Evolutionary conservation across 2,888 invertebrate species (phyloP).

Genomic region (Diloba caeruleocephala): DNA sequence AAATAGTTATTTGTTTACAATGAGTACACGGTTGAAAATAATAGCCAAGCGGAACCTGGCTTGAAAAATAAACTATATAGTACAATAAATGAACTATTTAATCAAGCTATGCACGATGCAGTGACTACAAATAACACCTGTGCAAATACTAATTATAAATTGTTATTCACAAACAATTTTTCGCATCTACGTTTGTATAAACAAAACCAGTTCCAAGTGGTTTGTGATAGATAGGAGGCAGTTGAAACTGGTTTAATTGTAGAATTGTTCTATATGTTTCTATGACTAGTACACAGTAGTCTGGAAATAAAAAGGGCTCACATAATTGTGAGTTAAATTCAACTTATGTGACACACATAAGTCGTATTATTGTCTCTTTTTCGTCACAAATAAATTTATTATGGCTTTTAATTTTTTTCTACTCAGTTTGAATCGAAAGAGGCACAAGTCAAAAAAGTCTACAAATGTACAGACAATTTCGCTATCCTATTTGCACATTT

Average conservation of each 20-base stretch:
- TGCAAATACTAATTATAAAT: constrained; percentile 22
- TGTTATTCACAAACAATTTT: constrained; percentile 36
- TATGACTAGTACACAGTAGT: no score
- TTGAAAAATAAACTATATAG: constrained; percentile 23
- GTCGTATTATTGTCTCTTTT: no score
- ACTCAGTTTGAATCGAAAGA: no score
- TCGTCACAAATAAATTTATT: no score
- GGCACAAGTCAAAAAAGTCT: no score
- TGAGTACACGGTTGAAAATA: background rate
- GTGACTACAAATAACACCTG: constrained; percentile 31
- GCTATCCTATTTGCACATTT: no score
- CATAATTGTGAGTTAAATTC: no score
- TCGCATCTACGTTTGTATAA: constrained; percentile 30
- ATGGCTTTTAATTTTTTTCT: no score
- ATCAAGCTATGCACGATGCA: constrained; percentile 15
- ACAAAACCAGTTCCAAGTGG: constrained; percentile 14
- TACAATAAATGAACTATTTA: constrained; percentile 25
- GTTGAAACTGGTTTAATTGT: constrained; percentile 7
- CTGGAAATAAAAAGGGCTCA: no score
- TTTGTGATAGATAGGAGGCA: constrained; percentile 3
- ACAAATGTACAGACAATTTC: no score
- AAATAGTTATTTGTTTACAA: background rate
- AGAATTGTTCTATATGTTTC: constrained; percentile 18
- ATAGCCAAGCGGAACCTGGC: constrained; percentile 4
- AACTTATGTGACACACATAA: no score